Conservation (phyloP, 2,797 vertebrate genomes). For the Mormyrops boulengeri region DNA sequence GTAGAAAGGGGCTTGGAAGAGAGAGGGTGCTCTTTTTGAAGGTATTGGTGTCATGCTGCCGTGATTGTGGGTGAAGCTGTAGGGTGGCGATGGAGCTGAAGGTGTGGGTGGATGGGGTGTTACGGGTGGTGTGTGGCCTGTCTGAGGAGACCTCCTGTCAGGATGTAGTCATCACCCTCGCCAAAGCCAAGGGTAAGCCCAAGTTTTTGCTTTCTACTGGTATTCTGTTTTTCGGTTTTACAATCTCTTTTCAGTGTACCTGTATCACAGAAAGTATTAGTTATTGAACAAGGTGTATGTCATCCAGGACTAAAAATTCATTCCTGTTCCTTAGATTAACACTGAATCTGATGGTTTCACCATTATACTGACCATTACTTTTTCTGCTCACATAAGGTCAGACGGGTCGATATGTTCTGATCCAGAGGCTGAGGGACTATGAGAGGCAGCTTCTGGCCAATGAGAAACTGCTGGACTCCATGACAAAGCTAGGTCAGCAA, state of each 20-base stretch:
- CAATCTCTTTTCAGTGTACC: not conserved
- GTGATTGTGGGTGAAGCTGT: slow-evolving; percentile 27
- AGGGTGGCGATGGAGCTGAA: slow-evolving; percentile 78
- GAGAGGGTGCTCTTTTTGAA: not conserved
- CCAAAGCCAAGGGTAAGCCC: slow-evolving; percentile 77
- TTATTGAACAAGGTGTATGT: not conserved
- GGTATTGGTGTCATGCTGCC: slow-evolving; percentile 27
- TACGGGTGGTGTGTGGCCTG: slow-evolving; percentile 83
- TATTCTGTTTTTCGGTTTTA: not conserved
- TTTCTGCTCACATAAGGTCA: slow-evolving; percentile 64
- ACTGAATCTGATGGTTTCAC: not conserved
- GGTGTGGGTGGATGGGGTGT: slow-evolving; percentile 86
- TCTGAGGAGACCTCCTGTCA: slow-evolving; percentile 82
- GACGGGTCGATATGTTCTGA: slow-evolving; percentile 84
- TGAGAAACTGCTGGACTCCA: slow-evolving; percentile 72
- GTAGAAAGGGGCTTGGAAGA: not conserved
- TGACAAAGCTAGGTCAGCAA: slow-evolving; percentile 79
- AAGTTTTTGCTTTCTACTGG: not conserved
- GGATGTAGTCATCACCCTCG: slow-evolving; percentile 86
- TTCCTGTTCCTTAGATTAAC: not conserved
- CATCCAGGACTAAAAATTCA: not conserved
- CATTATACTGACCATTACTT: not conserved
- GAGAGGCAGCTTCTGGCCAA: slow-evolving; percentile 75
- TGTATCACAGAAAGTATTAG: not conserved
- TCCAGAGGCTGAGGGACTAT: slow-evolving; percentile 74